Conservation (phyloP, 2,888 invertebrate species). For the Acanthosepion pharaonis region DNA sequence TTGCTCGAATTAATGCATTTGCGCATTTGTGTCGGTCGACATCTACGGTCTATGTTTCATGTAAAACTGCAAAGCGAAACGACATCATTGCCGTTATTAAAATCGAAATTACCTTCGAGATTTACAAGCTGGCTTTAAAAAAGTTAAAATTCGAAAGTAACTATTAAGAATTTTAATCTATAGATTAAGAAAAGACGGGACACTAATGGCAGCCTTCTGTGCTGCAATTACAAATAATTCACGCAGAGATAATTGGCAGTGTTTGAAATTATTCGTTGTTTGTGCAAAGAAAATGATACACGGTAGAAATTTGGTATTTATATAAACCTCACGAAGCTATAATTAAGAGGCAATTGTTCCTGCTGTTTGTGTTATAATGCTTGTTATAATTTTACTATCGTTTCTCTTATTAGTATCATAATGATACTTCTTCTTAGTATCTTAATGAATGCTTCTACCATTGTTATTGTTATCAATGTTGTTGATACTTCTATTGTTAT, state of each 20-base stretch:
- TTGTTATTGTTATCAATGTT: background rate
- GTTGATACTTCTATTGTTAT: background rate
- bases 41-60: no score
- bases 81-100: background rate
- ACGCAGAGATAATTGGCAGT: background rate
- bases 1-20: no score
- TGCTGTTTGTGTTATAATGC: background rate
- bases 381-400: background rate
- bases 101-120: background rate
- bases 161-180: background rate
- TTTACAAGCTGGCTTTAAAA: background rate
- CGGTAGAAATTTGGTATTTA: background rate
- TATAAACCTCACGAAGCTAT: background rate
- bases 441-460: background rate
- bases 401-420: background rate
- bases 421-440: no score
- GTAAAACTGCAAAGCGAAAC: no score
- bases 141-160: background rate
- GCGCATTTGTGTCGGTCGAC: no score
- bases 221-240: background rate
- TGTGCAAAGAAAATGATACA: background rate
- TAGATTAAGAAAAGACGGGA: background rate
- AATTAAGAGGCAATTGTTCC: background rate
- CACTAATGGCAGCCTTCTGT: background rate
- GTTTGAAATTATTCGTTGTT: background rate